Base-by-base conservation (phyloP, 2,797 vertebrate genomes). In the Acropternis orthonyx region DNA sequence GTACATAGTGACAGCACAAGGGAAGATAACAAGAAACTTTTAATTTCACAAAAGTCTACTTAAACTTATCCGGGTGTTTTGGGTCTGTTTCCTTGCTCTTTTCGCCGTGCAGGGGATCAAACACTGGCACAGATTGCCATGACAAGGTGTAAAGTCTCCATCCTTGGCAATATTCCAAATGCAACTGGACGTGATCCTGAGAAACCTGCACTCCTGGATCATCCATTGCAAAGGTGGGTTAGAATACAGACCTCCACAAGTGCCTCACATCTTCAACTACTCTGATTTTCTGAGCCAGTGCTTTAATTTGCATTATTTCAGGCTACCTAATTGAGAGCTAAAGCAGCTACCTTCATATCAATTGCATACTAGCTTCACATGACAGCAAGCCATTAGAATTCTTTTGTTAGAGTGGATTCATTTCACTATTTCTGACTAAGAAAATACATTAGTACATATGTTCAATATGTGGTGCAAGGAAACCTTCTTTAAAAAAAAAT, bases 51-150 rank as follows among this genome's bases (percentile, higher is more conserved):
- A 49, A 71, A 63, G 37, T 39, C 2, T 5, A 17, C 17, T 44
- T 67, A 62, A 80, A 62, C 1, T 14, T 26, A 32, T 15, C 34
- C 21, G 3, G 3, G 3, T 0, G 1, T 39, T 69, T 3, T 1
- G 3, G 13, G 2, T 4, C 32, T 37, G 4, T 4, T 58, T 44
- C 16, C 0, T 8, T 21, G 14, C 4, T 41, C 46, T 41, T 73
- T 23, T 1, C 5, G 17, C 19, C 15, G 3, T 55, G 10, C 34
- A 20, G 10, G 18, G 62, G 32, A 49, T 21, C 19, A 48, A 62
- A 27, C 8, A 9, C 10, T 17, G 22, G 15, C 23, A 49, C 13
- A 56, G 19, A 18, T 21, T 56, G 11, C 23, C 5, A 5, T 12
- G 36, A 26, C 16, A 24, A 56, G 7, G 32, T 63, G 23, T 24